phyloP scores from a whole-genome alignment of 92 coral and sea anemone genomes.

The Meandrina meandrites region DNA sequence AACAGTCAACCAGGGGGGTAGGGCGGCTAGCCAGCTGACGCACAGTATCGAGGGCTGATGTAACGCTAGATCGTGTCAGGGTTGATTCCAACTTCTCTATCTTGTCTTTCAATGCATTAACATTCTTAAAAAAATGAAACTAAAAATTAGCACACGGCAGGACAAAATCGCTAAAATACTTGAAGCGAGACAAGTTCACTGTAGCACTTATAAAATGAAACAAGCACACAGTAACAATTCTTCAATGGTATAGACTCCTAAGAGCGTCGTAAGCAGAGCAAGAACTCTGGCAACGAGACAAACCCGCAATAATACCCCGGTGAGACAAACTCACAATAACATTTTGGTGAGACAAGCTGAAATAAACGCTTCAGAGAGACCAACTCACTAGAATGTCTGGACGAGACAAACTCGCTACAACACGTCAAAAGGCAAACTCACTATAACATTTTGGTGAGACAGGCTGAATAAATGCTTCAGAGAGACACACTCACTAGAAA shows the following conservation, averaged over 20 bases:
- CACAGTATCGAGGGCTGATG: constrained; percentile 12
- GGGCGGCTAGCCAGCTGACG: constrained; percentile 30
- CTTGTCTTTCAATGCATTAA: not conserved
- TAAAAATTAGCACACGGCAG: constrained; percentile 1
- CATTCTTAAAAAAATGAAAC: not conserved
- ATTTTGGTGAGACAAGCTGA: not conserved
- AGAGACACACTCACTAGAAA: not conserved
- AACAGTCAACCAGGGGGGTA: constrained; percentile 15
- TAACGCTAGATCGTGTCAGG: not conserved
- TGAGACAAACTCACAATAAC: not conserved
- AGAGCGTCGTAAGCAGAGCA: no score
- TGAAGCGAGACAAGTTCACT: not conserved
- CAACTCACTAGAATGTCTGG: no score
- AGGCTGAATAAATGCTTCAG: not conserved
- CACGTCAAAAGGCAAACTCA: not conserved
- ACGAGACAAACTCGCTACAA: not conserved
- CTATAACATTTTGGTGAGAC: not conserved
- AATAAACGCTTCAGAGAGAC: no score
- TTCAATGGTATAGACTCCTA: not conserved
- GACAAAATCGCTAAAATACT: not conserved
- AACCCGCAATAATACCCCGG: not conserved
- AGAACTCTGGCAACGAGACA: not conserved
- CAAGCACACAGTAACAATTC: not conserved
- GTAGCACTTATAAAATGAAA: not conserved
- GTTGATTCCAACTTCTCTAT: not conserved